Percentiles rank a stretch among this genome's conserved stretches.
Conservation (phyloP, 2,888 invertebrate genomes). For the Orgyia antiqua region DNA sequence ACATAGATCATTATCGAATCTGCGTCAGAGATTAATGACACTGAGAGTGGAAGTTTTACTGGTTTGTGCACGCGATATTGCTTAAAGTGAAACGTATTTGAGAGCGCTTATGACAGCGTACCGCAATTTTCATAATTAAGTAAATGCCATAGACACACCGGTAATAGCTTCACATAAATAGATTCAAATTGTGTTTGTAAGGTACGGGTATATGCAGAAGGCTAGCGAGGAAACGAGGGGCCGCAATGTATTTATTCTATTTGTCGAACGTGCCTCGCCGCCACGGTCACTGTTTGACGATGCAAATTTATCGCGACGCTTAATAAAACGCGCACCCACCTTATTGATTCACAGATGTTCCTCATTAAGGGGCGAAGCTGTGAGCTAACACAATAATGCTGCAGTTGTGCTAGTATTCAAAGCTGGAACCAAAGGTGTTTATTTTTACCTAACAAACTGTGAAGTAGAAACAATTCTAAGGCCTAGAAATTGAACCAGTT, state of each 20-base stretch:
- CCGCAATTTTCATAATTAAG: too few species aligned
- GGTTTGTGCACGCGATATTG: conserved; percentile 39
- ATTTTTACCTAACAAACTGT: too few species aligned
- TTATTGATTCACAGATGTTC: conserved; percentile 66
- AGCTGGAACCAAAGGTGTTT: too few species aligned
- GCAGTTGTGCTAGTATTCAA: conserved; percentile 15
- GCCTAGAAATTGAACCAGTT: too few species aligned
- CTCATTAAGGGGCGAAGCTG: conserved; percentile 54
- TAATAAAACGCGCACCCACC: conserved; percentile 64
- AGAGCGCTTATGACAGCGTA: too few species aligned
- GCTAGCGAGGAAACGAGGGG: conserved; percentile 41
- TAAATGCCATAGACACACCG: too few species aligned
- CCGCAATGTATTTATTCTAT: conserved; percentile 69
- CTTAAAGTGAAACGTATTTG: conserved; percentile 19
- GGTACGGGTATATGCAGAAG: conserved; percentile 38
- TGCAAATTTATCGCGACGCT: conserved; percentile 73
- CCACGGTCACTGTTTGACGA: conserved; percentile 67
- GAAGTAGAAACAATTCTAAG: too few species aligned
- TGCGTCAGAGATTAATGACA: conserved; percentile 41
- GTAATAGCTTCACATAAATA: conserved; percentile 53
- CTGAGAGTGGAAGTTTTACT: conserved; percentile 31
- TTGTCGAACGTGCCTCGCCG: conserved; percentile 70
- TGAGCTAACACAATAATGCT: conserved; percentile 26
- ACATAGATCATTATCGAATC: conserved; percentile 41
- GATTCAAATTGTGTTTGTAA: conserved; percentile 67